These are phyloP conservation scores for Lagopus muta DNA, from an alignment of 2,113 vertebrate genomes.

Conservation along the genomic window DNA sequence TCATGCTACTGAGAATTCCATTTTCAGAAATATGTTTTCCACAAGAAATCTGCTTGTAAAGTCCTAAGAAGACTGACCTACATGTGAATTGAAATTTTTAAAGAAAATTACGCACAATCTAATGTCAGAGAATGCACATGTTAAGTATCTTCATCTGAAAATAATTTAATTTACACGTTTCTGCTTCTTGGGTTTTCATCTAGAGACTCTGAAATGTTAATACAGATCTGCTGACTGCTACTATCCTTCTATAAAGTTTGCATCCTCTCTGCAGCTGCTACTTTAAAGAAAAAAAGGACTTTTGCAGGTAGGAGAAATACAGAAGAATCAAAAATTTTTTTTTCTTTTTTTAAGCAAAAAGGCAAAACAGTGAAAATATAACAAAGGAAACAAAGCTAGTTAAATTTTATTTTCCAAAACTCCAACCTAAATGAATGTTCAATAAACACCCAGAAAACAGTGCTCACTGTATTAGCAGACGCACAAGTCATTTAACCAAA, in stretches of 20 bases:
- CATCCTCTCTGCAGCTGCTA: neutral
- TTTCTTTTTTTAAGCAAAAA: neutral
- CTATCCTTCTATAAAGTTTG: neutral
- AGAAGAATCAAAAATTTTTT: neutral
- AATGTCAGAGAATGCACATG: neutral
- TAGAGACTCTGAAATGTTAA: neutral
- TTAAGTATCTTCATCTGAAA: neutral
- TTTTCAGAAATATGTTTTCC: neutral
- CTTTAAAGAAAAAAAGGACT: neutral
- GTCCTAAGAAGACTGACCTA: neutral
- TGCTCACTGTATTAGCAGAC: constrained; percentile 73
- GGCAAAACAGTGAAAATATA: constrained; percentile 20
- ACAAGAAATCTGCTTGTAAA: neutral
- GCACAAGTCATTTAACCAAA: constrained; percentile 70
- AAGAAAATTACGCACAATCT: neutral
- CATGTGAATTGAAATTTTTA: neutral
- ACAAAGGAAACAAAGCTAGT: constrained; percentile 73
- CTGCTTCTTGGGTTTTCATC: neutral
- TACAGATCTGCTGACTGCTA: neutral
- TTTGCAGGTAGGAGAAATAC: neutral
- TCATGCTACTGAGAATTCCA: neutral
- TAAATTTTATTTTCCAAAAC: constrained; percentile 80
- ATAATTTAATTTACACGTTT: neutral
- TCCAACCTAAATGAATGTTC: constrained; percentile 71
- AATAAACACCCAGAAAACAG: constrained; percentile 74